Percentiles rank a stretch among this genome's conserved stretches.
Evolutionary conservation across 2,113 vertebrate species (phyloP).

Genomic region (Equus quagga): DNA sequence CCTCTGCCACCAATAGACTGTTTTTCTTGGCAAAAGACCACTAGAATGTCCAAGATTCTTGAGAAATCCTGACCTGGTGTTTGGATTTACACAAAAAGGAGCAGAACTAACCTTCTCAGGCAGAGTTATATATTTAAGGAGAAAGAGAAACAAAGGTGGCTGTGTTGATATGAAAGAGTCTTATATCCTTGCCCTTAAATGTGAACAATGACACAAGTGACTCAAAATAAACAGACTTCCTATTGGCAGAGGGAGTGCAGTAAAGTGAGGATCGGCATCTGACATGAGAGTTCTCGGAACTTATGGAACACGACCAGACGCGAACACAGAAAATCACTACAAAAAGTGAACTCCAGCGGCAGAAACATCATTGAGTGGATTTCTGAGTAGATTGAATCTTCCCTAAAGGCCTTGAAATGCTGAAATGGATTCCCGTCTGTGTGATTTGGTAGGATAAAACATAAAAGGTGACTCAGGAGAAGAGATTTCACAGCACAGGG

Average conservation of each 20-base stretch:
- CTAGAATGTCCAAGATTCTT: slow-evolving; percentile 61
- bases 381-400: slow-evolving; percentile 15
- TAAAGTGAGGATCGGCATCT: background rate
- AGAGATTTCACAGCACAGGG: background rate
- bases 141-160: background rate
- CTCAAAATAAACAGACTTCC: slow-evolving; percentile 27
- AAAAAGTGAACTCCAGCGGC: background rate
- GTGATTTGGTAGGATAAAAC: background rate
- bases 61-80: background rate
- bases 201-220: background rate
- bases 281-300: background rate
- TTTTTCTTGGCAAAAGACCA: slow-evolving; percentile 74
- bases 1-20: slow-evolving; percentile 61
- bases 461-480: background rate
- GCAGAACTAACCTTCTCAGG: background rate
- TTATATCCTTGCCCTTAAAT: background rate
- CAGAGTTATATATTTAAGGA: background rate
- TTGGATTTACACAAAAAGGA: background rate
- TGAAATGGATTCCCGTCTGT: background rate
- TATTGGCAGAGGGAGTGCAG: background rate
- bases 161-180: background rate
- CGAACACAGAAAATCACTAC: background rate
- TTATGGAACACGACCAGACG: background rate
- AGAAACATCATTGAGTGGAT: background rate
- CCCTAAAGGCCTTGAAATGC: background rate